Conservation (phyloP, 1,140 invertebrate species). For the Bradynema listronoti region DNA sequence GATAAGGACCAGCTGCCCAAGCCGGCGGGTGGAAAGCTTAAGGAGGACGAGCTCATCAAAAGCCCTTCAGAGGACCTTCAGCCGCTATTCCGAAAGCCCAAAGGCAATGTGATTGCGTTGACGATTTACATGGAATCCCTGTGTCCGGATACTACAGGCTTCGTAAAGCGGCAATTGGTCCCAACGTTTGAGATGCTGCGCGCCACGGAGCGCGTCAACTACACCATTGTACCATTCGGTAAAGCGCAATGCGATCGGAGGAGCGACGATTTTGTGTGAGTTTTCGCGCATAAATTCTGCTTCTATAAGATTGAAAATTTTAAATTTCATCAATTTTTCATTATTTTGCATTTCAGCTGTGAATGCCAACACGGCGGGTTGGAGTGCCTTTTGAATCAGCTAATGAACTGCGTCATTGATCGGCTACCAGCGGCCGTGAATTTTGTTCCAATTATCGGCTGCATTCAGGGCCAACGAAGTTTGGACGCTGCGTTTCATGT, state of each 20-base stretch:
- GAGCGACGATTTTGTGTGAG: slow-evolving; percentile 46
- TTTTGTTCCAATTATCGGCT: slow-evolving; percentile 47
- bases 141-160: slow-evolving; percentile 54
- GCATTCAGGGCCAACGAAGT: slow-evolving; percentile 43
- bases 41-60: no score
- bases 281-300: slow-evolving; percentile 17
- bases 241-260: slow-evolving; percentile 47
- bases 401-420: slow-evolving; percentile 58
- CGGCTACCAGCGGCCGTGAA: slow-evolving; percentile 29
- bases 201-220: slow-evolving; percentile 34
- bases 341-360: slow-evolving; percentile 32
- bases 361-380: slow-evolving; percentile 50
- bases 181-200: slow-evolving; percentile 46
- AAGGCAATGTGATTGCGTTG: slow-evolving; percentile 19
- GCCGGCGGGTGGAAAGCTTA: no score
- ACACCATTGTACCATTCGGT: slow-evolving; percentile 54
- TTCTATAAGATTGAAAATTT: slow-evolving; percentile 4
- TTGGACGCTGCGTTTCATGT: no score
- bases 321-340: slow-evolving; percentile 7
- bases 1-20: no score
- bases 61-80: no score
- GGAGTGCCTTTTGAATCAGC: slow-evolving; percentile 53
- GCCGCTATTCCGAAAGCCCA: no score
- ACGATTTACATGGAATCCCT: slow-evolving; percentile 56
- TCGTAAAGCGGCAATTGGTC: slow-evolving; percentile 47